Evolutionary conservation across 2,113 vertebrate species (phyloP).

Genomic region (Seriola quinqueradiata): DNA sequence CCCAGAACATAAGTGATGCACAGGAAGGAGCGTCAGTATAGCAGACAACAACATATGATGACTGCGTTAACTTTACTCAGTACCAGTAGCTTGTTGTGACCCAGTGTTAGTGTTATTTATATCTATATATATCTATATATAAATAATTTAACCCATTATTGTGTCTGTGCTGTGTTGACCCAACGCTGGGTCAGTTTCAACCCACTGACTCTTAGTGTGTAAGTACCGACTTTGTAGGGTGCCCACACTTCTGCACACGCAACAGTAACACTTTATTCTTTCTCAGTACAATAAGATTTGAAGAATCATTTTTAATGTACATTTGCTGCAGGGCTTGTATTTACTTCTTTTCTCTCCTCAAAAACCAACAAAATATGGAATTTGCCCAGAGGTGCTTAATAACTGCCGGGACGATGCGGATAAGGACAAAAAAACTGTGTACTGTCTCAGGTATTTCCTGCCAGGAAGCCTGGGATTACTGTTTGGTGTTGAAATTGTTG

Average conservation of each 20-base stretch:
- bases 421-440: background rate
- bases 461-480: background rate
- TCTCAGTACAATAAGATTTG: no score
- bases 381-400: background rate
- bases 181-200: no score
- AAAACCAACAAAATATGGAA: background rate
- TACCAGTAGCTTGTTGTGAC: background rate
- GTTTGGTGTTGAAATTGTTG: background rate
- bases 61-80: background rate
- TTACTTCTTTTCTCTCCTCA: background rate
- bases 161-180: no score
- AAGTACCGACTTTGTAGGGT: no score
- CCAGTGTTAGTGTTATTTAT: no score
- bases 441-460: constrained; percentile 5
- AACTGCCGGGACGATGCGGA: background rate
- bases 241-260: no score
- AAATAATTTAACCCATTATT: no score
- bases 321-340: background rate
- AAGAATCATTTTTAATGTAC: background rate
- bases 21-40: no score
- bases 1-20: no score
- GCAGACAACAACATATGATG: background rate
- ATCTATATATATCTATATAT: no score
- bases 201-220: no score
- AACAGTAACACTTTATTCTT: no score